Evolutionary conservation across 2,888 invertebrate species (phyloP).

Genomic region (Spilarctia lutea): DNA sequence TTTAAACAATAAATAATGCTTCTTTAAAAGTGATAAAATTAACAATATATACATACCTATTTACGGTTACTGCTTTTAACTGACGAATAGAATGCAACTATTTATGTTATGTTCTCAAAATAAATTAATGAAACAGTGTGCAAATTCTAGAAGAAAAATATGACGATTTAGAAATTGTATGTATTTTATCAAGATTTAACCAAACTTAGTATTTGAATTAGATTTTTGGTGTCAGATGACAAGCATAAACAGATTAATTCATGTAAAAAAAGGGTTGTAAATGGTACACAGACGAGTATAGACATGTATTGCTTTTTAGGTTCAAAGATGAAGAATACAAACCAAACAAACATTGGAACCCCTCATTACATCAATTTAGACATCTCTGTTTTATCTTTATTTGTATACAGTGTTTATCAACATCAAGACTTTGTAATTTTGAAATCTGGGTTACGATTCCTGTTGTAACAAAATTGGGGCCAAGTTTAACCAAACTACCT

Average conservation of each 20-base stretch:
- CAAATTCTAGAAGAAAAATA: not conserved
- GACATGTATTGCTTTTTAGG: slow-evolving; percentile 7
- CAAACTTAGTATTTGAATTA: not conserved
- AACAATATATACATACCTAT: not conserved
- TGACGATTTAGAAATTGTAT: not conserved
- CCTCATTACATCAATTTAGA: slow-evolving; percentile 43
- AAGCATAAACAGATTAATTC: not conserved
- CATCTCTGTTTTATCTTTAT: slow-evolving; percentile 28
- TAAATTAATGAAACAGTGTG: not conserved
- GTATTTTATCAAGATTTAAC: not conserved
- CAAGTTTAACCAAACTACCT: slow-evolving; percentile 66
- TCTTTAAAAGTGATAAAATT: not conserved
- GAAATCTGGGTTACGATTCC: slow-evolving; percentile 71
- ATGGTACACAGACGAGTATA: no score
- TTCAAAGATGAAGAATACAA: slow-evolving; percentile 30
- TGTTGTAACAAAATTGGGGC: slow-evolving; percentile 72
- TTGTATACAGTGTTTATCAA: slow-evolving; percentile 31
- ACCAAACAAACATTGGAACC: slow-evolving; percentile 11
- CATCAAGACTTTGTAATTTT: slow-evolving; percentile 71
- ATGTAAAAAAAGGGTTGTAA: not conserved
- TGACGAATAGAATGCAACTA: not conserved
- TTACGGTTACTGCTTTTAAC: not conserved
- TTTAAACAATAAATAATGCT: slow-evolving; percentile 4
- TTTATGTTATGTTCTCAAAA: slow-evolving; percentile 1
- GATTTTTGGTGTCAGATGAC: not conserved